phyloP scores from a whole-genome alignment of 2,113 vertebrate genomes.

The Toxostoma redivivum region DNA sequence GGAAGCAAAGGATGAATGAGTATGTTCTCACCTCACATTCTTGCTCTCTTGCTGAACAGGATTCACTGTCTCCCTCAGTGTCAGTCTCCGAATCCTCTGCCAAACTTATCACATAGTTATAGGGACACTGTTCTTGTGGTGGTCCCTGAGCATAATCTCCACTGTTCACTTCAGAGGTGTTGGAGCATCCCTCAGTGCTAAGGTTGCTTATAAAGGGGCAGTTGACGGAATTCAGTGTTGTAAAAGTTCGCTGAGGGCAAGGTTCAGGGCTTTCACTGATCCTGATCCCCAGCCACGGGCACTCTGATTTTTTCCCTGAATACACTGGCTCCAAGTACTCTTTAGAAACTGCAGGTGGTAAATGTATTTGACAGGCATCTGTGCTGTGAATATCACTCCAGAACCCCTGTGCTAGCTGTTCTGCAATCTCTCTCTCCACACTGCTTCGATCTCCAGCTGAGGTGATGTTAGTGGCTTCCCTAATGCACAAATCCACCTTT shows the following conservation, averaged over 20 bases:
- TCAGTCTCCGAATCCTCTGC: constrained; percentile 89
- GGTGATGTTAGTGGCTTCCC: background rate
- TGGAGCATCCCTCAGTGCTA: constrained; percentile 64
- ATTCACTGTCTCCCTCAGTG: constrained; percentile 88
- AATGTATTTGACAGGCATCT: constrained; percentile 61
- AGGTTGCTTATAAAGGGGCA: constrained; percentile 93
- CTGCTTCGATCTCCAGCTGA: constrained; percentile 77
- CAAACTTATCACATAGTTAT: constrained; percentile 84
- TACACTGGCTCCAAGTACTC: constrained; percentile 69
- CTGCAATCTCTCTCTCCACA: constrained; percentile 92
- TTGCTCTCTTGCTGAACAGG: constrained; percentile 81
- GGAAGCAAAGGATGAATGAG: background rate
- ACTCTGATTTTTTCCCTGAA: constrained; percentile 81
- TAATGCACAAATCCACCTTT: constrained; percentile 29
- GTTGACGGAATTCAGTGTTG: constrained; percentile 81
- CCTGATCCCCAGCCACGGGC: constrained; percentile 86
- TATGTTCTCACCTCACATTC: constrained; percentile 84
- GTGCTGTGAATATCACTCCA: constrained; percentile 84
- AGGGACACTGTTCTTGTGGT: constrained; percentile 81
- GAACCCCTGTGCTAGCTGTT: constrained; percentile 93
- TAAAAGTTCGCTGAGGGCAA: constrained; percentile 78
- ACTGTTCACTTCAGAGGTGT: constrained; percentile 65
- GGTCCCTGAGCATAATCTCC: constrained; percentile 70
- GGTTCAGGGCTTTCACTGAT: constrained; percentile 78
- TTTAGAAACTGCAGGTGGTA: constrained; percentile 47